Percentiles rank a stretch among this genome's conserved stretches.
Conservation (phyloP, 2,113 vertebrate species). For the Fulica atra region DNA sequence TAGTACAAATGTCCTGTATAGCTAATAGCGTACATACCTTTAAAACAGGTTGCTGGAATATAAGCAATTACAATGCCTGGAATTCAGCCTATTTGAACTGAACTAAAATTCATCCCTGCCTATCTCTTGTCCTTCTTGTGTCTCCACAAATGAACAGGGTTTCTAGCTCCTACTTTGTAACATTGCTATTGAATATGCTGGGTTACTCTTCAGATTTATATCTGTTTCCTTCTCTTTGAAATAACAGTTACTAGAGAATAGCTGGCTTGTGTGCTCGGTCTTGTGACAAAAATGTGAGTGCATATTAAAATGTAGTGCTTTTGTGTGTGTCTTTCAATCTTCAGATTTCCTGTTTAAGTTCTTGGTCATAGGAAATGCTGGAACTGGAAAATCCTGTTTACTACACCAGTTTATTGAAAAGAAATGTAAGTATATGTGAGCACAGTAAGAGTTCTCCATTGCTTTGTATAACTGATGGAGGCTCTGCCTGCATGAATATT, state of each 20-base stretch:
- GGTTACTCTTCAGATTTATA: not conserved
- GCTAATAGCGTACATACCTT: not conserved
- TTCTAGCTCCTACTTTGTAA: not conserved
- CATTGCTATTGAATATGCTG: not conserved
- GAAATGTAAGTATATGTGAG: constrained; percentile 76
- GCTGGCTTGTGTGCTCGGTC: not conserved
- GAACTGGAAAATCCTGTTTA: constrained; percentile 82
- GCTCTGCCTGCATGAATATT: not conserved
- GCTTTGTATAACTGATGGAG: not conserved
- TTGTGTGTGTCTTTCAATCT: not conserved
- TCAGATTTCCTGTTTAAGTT: constrained; percentile 84
- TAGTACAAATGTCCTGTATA: not conserved
- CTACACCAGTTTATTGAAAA: constrained; percentile 84
- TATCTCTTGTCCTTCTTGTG: not conserved
- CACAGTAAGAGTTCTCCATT: not conserved
- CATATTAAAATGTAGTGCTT: not conserved
- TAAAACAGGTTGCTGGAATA: not conserved
- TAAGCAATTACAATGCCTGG: not conserved
- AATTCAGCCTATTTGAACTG: not conserved
- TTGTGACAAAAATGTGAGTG: not conserved
- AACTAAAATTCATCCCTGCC: not conserved
- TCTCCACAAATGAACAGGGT: not conserved
- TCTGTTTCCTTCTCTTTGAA: not conserved
- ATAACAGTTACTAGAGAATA: not conserved
- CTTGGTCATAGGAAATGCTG: constrained; percentile 84